Percentiles rank a stretch among this genome's conserved stretches.
Conservation (phyloP, 2,113 vertebrate species). For the Ochotona curzoniae region DNA sequence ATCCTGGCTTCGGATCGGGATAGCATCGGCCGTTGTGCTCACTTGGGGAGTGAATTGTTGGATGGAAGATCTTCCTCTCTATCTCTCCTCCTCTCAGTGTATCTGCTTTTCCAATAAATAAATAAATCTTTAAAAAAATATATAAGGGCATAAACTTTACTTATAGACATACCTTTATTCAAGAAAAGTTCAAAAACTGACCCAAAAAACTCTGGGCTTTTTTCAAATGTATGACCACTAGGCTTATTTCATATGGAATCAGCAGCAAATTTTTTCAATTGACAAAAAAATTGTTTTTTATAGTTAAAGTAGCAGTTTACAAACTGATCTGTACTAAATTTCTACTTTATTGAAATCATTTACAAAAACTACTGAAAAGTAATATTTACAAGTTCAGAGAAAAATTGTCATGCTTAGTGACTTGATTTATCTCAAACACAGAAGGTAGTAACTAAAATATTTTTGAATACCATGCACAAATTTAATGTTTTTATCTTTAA, state of each 20-base stretch:
- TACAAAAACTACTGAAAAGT: not conserved
- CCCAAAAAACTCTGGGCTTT: conserved; percentile 8
- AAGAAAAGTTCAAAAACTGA: not conserved
- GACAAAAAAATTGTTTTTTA: not conserved
- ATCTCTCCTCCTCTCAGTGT: no score
- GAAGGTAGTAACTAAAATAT: conserved; percentile 56
- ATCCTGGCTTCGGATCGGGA: no score
- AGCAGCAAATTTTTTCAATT: not conserved
- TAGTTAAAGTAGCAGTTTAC: not conserved
- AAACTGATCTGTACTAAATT: not conserved
- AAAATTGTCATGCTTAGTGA: not conserved
- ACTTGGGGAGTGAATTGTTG: no score
- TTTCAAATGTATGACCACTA: not conserved
- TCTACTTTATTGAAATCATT: not conserved
- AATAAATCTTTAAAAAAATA: no score
- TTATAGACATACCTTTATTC: not conserved
- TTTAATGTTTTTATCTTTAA: conserved; percentile 14
- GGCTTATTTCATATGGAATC: not conserved
- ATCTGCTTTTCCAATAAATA: no score
- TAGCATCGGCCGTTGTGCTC: no score
- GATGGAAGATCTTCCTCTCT: no score
- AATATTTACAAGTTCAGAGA: not conserved
- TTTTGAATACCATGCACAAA: not conserved
- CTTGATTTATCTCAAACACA: not conserved
- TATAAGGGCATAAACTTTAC: not conserved